Percentiles rank a stretch among this genome's conserved stretches.
Conservation (phyloP, 2,888 invertebrate species). For the Drosophila meridiana region DNA sequence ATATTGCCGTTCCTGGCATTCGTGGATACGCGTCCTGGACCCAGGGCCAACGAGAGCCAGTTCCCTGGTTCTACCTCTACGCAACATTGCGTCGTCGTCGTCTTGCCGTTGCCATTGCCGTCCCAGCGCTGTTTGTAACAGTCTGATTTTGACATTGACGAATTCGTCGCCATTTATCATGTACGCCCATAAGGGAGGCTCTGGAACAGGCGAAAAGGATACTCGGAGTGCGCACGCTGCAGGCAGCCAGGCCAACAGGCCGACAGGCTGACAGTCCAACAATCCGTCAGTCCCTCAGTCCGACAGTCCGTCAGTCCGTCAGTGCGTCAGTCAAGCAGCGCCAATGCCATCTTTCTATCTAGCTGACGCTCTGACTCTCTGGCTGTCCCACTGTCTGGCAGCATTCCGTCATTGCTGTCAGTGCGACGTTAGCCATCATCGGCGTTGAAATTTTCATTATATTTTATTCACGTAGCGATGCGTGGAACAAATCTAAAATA, state of each 20-base stretch:
- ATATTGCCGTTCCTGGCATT: constrained; percentile 18
- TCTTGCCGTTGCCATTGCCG: constrained; percentile 15
- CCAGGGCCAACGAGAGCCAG: constrained; percentile 42
- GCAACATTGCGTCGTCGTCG: constrained; percentile 48
- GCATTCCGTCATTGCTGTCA: constrained; percentile 78
- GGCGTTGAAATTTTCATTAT: constrained; percentile 80
- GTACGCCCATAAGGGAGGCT: constrained; percentile 82
- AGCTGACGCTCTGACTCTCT: constrained; percentile 9
- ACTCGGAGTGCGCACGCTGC: constrained; percentile 71
- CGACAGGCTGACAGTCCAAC: constrained; percentile 4
- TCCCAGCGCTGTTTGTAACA: constrained; percentile 83
- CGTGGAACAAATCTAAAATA: constrained; percentile 74
- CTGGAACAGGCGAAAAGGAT: constrained; percentile 73
- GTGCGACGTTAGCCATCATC: constrained; percentile 64
- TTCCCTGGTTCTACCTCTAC: constrained; percentile 50
- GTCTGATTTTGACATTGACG: constrained; percentile 86
- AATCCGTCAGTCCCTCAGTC: constrained; percentile 5
- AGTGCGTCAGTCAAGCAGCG: constrained; percentile 43
- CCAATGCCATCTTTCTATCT: constrained; percentile 34
- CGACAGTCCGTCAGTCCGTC: constrained; percentile 19
- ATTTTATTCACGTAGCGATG: constrained; percentile 79
- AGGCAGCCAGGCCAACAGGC: constrained; percentile 47
- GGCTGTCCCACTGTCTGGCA: constrained; percentile 51
- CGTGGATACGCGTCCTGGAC: constrained; percentile 52
- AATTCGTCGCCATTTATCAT: constrained; percentile 85